Percentiles rank a stretch among this genome's conserved stretches.
Evolutionary conservation across 2,797 vertebrate genomes (phyloP).

Genomic region (Onychomys arenicola): DNA sequence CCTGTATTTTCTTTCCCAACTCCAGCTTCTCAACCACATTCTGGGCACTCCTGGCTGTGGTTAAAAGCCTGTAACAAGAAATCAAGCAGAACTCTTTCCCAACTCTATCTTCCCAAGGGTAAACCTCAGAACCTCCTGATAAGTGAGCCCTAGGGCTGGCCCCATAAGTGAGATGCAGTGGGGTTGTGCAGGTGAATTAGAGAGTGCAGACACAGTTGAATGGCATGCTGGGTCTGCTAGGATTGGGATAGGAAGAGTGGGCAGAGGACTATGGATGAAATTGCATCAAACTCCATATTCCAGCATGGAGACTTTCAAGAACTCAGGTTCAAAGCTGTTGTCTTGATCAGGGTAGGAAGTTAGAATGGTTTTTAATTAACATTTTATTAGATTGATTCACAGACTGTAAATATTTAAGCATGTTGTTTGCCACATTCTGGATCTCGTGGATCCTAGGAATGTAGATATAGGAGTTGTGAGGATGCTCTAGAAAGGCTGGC

Average conservation of each 20-base stretch:
- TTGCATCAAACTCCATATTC: neutral
- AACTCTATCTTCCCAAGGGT: neutral
- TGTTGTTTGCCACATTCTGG: neutral
- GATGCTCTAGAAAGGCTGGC: neutral
- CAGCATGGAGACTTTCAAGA: neutral
- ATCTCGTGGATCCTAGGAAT: neutral
- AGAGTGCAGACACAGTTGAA: neutral
- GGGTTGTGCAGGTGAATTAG: neutral
- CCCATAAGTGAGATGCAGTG: rapidly evolving
- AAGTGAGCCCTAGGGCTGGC: neutral
- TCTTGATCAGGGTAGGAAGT: neutral
- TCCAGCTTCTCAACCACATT: neutral
- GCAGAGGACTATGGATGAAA: rapidly evolving
- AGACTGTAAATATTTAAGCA: conserved; percentile 42
- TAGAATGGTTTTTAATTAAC: neutral
- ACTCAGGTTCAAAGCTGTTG: neutral
- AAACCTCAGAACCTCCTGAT: neutral
- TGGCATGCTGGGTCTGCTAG: no score
- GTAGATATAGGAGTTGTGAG: neutral
- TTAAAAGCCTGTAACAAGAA: neutral
- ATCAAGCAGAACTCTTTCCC: neutral
- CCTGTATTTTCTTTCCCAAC: neutral
- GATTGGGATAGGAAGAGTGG: neutral
- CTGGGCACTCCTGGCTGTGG: neutral
- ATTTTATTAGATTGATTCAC: conserved; percentile 41